phyloP scores from a whole-genome alignment of 1,140 invertebrate species.

The Drosophila suzukii region DNA sequence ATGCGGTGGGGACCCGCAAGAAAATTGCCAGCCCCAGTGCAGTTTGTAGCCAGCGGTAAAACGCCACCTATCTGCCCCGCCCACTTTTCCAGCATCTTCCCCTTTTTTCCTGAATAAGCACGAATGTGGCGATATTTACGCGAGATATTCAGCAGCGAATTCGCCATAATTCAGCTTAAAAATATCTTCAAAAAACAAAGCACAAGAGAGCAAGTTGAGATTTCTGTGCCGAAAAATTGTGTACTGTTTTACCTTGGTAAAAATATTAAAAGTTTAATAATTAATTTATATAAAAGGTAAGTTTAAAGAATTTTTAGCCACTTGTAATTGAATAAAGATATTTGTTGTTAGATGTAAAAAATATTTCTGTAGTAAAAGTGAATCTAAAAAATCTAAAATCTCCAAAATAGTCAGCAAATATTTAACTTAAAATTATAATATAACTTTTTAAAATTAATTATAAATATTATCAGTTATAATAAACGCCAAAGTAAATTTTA shows the following conservation, averaged over 20 bases:
- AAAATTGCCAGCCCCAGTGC: constrained; percentile 62
- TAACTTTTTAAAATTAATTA: neutral
- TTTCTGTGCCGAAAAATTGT: neutral
- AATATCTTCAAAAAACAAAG: constrained; percentile 9
- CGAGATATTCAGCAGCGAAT: constrained; percentile 57
- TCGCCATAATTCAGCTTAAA: constrained; percentile 67
- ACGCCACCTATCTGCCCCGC: neutral
- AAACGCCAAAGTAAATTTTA: too few relatives aligned
- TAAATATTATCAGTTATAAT: too few relatives aligned
- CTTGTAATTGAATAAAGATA: neutral
- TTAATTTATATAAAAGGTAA: too few relatives aligned
- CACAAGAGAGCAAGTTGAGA: neutral
- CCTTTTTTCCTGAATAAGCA: constrained; percentile 5
- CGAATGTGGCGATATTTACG: constrained; percentile 63
- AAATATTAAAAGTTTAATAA: too few relatives aligned
- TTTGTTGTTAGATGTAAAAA: too few relatives aligned
- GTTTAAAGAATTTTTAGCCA: neutral
- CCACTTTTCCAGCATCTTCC: neutral
- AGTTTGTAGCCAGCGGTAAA: constrained; percentile 69
- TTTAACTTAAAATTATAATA: too few relatives aligned
- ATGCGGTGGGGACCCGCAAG: constrained; percentile 44
- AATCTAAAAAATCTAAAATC: too few relatives aligned
- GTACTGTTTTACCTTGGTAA: neutral
- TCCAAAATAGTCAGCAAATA: too few relatives aligned
- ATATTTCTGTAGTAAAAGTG: too few relatives aligned